These are phyloP conservation scores for Thymelicus acteon DNA, from an alignment of 2,888 invertebrate species.

Conservation along the genomic window DNA sequence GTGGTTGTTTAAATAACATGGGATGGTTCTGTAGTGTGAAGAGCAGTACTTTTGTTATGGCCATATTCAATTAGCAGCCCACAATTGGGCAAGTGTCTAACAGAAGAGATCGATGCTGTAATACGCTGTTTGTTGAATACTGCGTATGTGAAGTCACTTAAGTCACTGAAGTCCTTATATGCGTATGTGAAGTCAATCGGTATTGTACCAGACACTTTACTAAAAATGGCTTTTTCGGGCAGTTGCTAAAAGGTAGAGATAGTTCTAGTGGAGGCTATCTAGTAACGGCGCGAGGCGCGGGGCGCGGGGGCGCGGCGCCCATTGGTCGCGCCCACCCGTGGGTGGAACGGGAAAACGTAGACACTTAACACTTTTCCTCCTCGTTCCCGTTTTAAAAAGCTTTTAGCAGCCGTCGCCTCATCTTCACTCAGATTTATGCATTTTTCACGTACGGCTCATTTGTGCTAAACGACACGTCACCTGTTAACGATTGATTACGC, in stretches of 20 bases:
- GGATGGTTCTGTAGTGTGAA: too few relatives aligned
- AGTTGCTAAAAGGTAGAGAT: slow-evolving; percentile 12
- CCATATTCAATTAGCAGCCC: too few relatives aligned
- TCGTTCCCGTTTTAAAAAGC: slow-evolving; percentile 71
- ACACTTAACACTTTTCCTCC: slow-evolving; percentile 63
- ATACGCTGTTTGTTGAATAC: too few relatives aligned
- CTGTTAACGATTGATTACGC: slow-evolving; percentile 64
- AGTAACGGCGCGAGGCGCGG: slow-evolving; percentile 44
- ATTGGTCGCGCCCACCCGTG: slow-evolving; percentile 78
- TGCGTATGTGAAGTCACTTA: background rate
- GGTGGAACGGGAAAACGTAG: slow-evolving; percentile 70
- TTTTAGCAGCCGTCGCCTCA: slow-evolving; percentile 61
- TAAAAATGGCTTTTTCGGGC: background rate
- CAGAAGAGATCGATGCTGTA: too few relatives aligned
- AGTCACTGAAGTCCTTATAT: too few relatives aligned
- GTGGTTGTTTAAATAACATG: too few relatives aligned
- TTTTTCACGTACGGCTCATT: slow-evolving; percentile 52
- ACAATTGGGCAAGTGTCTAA: too few relatives aligned
- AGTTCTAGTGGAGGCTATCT: slow-evolving; percentile 53
- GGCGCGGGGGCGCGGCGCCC: slow-evolving; percentile 59
- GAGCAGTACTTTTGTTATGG: too few relatives aligned
- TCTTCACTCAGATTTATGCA: slow-evolving; percentile 30
- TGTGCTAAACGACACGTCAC: slow-evolving; percentile 57
- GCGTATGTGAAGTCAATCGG: background rate
- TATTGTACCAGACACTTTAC: background rate